phyloP scores from a whole-genome alignment of 1,140 invertebrate species.

The Orius insidiosus region DNA sequence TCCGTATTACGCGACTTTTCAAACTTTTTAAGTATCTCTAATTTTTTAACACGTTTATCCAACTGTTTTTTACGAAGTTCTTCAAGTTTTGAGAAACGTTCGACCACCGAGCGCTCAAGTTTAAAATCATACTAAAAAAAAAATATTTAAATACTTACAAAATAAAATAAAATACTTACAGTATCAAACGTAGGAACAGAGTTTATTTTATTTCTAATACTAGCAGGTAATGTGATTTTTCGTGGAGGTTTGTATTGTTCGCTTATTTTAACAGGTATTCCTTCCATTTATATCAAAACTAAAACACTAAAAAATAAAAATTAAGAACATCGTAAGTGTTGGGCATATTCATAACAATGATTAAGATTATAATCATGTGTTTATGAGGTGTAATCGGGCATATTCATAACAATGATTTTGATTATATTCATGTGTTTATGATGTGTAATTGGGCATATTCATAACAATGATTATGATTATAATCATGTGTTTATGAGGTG shows the following conservation, averaged over 20 bases:
- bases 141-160: constrained; percentile 21
- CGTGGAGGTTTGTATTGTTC: constrained; percentile 65
- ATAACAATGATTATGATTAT: no score
- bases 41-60: neutral
- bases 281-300: constrained; percentile 38
- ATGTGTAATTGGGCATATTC: no score
- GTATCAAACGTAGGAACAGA: constrained; percentile 10
- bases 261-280: constrained; percentile 68
- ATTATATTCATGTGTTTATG: no score
- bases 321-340: no score
- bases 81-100: constrained; percentile 25
- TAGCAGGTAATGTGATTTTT: constrained; percentile 46
- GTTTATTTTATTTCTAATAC: constrained; percentile 21
- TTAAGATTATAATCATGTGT: no score
- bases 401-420: no score
- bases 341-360: no score
- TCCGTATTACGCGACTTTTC: neutral
- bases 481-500: no score
- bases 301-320: no score
- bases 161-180: constrained; percentile 17
- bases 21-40: neutral
- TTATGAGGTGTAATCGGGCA: no score
- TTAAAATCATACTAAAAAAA: constrained; percentile 42
- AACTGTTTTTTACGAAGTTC: constrained; percentile 21
- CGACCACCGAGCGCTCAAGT: constrained; percentile 37